phyloP scores from a whole-genome alignment of 2,888 invertebrate genomes.

The Liopterus haemorrhoidalis region DNA sequence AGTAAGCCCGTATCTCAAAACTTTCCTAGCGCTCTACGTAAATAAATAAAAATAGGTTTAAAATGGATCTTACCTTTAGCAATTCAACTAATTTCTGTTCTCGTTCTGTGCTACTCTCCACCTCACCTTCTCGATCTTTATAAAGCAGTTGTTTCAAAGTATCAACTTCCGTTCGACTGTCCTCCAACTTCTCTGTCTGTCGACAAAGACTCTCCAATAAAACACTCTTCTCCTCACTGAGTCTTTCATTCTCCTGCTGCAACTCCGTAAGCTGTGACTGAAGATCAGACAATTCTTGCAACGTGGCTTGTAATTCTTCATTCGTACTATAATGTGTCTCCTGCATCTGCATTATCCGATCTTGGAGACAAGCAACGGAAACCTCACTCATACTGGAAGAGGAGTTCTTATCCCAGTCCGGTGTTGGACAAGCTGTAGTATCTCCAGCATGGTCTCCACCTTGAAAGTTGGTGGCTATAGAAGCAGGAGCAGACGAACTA shows the following conservation, averaged over 20 bases:
- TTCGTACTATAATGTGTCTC: conserved; percentile 86
- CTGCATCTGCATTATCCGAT: conserved; percentile 88
- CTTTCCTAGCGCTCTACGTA: too few relatives aligned
- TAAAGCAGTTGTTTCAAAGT: conserved; percentile 74
- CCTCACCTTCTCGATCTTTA: conserved; percentile 57
- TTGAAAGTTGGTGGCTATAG: conserved; percentile 53
- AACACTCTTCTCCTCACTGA: conserved; percentile 83
- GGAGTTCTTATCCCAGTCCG: conserved; percentile 90
- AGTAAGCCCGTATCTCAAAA: too few relatives aligned
- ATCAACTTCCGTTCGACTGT: conserved; percentile 77
- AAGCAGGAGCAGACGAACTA: conserved; percentile 71
- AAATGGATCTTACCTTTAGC: conserved; percentile 70
- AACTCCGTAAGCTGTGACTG: conserved; percentile 82
- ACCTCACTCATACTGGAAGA: conserved; percentile 82
- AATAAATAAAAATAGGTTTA: too few relatives aligned
- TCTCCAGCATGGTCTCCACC: conserved; percentile 41
- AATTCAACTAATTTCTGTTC: conserved; percentile 79
- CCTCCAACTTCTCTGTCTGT: conserved; percentile 87
- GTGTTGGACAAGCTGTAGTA: conserved; percentile 65
- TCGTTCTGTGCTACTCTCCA: conserved; percentile 60
- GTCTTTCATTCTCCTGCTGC: conserved; percentile 79
- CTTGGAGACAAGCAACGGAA: conserved; percentile 87
- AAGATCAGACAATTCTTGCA: conserved; percentile 86
- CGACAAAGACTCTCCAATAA: conserved; percentile 84
- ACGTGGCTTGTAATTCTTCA: conserved; percentile 87